A percentile compares a stretch with the other conserved stretches of the same genome.
phyloP scores from a whole-genome alignment of 2,113 vertebrate species.

The Anguilla rostrata region DNA sequence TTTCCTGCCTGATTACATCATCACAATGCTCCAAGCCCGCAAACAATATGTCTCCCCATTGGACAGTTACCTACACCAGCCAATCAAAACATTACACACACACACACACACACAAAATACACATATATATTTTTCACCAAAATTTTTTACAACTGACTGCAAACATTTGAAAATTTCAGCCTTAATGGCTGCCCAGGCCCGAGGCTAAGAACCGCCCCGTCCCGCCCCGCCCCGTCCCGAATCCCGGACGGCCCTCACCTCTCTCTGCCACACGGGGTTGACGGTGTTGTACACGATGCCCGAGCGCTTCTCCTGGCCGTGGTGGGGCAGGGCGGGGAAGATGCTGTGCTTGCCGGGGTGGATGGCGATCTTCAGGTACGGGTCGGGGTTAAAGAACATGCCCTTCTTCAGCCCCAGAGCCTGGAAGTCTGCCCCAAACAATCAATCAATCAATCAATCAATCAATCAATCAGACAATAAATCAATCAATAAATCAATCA shows the following conservation, averaged over 20 bases:
- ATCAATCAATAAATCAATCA: no score
- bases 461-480: no score
- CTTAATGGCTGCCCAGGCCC: background rate
- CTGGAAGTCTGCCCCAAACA: constrained; percentile 74
- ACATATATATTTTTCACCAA: no score
- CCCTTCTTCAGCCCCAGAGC: constrained; percentile 85
- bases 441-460: background rate
- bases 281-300: constrained; percentile 80
- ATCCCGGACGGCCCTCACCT: constrained; percentile 62
- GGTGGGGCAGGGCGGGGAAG: constrained; percentile 83
- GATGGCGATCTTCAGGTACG: constrained; percentile 86
- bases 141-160: background rate
- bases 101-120: no score
- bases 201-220: no score
- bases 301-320: constrained; percentile 83
- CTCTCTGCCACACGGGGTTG: constrained; percentile 82
- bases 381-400: constrained; percentile 89
- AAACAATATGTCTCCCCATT: no score
- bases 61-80: no score
- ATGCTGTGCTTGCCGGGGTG: constrained; percentile 87
- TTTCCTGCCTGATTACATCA: no score
- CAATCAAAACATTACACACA: no score
- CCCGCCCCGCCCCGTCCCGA: no score
- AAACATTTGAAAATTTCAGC: background rate
- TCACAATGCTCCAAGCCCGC: no score